These are phyloP conservation scores for Lithophane semibrunnea DNA, from an alignment of 2,888 invertebrate genomes.

Conservation along the genomic window DNA sequence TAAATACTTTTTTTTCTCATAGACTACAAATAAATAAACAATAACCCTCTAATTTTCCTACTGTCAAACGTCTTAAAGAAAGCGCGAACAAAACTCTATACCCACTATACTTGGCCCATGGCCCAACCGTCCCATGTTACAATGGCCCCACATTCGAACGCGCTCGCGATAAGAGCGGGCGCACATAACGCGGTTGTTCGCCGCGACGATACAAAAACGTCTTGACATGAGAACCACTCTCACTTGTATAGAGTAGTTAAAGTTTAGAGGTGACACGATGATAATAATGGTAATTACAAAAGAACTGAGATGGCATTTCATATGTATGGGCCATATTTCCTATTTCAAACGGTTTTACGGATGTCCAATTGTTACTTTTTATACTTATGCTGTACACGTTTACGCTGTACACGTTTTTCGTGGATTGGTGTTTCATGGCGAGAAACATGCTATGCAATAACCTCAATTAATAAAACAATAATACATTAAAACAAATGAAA, in stretches of 20 bases:
- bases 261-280: conserved; percentile 39
- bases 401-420: not conserved
- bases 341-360: not conserved
- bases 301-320: not conserved
- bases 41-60: not conserved
- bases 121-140: not conserved
- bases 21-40: not conserved
- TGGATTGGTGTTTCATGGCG: not conserved
- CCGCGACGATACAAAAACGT: conserved; percentile 65
- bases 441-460: not conserved
- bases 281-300: not conserved
- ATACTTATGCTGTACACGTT: not conserved
- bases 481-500: not conserved
- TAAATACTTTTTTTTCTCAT: not conserved
- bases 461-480: not conserved
- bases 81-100: not conserved
- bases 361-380: not conserved
- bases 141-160: conserved; percentile 10
- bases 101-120: not conserved
- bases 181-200: conserved; percentile 62
- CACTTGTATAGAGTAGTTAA: conserved; percentile 70
- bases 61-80: not conserved
- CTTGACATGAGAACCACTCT: conserved; percentile 74
- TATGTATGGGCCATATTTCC: not conserved
- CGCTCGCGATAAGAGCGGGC: conserved; percentile 36